phyloP scores from a whole-genome alignment of 2,113 vertebrate genomes.

The Thalassarche chlororhynchos region DNA sequence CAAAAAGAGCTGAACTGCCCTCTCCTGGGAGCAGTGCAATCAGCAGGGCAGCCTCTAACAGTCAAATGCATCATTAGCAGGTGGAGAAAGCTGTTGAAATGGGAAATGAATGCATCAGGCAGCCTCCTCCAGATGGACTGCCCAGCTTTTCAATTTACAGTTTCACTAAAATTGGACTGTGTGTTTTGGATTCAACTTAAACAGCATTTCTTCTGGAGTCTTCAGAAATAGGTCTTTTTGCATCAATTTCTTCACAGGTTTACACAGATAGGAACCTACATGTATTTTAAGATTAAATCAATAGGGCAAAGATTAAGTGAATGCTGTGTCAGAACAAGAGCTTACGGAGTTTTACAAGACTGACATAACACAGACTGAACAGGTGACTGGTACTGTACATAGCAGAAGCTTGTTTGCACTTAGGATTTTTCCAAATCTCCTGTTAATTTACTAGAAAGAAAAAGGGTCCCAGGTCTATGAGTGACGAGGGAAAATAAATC shows the following conservation, averaged over 20 bases:
- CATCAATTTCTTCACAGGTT: not conserved
- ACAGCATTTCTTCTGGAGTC: not conserved
- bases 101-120: not conserved
- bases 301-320: not conserved
- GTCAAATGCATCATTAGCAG: not conserved
- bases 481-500: not conserved
- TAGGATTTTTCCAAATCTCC: not conserved
- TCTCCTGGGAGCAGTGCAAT: constrained; percentile 30
- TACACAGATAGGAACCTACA: not conserved
- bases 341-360: not conserved
- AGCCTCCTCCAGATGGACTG: not conserved
- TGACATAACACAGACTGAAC: not conserved
- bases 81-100: not conserved
- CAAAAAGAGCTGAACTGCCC: constrained; percentile 31
- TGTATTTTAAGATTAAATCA: constrained; percentile 19
- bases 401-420: not conserved
- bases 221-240: not conserved
- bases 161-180: not conserved
- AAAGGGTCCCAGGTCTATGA: not conserved
- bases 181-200: not conserved
- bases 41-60: constrained; percentile 6
- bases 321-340: not conserved
- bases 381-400: not conserved
- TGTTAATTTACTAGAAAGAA: not conserved
- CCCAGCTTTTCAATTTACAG: not conserved